Percentiles rank a stretch among this genome's conserved stretches.
Evolutionary conservation across 1,140 invertebrate genomes (phyloP).

Genomic region (Agrypnia vestita): DNA sequence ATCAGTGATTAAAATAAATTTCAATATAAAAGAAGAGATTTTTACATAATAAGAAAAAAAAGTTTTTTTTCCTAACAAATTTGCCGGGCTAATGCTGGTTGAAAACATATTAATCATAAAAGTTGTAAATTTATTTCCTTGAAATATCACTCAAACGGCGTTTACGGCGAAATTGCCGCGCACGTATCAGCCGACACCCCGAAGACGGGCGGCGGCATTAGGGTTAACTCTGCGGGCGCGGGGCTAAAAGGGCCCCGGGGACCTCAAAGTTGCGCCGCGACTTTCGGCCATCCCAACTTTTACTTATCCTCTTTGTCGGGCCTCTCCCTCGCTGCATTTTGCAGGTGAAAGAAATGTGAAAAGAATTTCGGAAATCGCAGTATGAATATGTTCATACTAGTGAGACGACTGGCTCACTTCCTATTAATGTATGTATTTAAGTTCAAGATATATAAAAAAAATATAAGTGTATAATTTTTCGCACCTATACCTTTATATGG

Average conservation of each 20-base stretch:
- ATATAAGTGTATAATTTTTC: too few species aligned
- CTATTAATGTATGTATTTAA: too few species aligned
- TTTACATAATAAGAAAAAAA: too few species aligned
- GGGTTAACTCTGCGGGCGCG: conserved; percentile 55
- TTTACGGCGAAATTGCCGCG: neutral
- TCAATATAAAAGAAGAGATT: too few species aligned
- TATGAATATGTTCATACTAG: too few species aligned
- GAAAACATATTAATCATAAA: too few species aligned
- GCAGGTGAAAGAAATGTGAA: neutral
- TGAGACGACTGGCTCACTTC: too few species aligned
- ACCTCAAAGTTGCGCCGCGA: conserved; percentile 37
- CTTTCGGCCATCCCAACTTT: conserved; percentile 29
- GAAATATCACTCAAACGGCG: neutral
- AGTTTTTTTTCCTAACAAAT: too few species aligned
- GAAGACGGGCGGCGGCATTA: conserved; percentile 14
- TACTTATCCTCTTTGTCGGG: conserved; percentile 5
- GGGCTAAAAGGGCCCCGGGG: conserved; percentile 56
- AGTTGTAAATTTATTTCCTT: neutral
- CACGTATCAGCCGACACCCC: neutral
- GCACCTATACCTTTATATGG: too few species aligned
- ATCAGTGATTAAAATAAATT: too few species aligned
- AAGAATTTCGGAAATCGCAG: neutral
- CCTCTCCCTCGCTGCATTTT: neutral
- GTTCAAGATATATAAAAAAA: too few species aligned
- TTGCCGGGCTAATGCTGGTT: too few species aligned